A percentile compares a stretch with the other conserved stretches of the same genome.
Conservation (phyloP, 1,140 invertebrate genomes). For the Metopolophium dirhodum region DNA sequence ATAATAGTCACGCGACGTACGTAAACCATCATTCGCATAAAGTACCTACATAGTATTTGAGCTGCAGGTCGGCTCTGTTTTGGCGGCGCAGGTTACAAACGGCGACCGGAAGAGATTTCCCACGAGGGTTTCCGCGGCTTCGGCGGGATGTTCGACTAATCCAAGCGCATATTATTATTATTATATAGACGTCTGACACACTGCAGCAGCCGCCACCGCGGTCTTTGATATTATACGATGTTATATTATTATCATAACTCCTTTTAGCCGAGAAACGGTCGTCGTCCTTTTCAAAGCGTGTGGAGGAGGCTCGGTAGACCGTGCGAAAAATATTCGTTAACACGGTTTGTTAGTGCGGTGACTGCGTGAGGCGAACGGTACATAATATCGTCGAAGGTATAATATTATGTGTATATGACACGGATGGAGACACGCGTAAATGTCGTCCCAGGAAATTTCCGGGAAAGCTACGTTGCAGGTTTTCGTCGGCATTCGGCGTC, state of each 20-base stretch:
- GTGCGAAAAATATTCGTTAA: slow-evolving; percentile 50
- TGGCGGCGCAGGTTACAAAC: neutral
- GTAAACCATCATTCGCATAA: neutral
- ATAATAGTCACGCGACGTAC: neutral
- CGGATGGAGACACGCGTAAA: neutral
- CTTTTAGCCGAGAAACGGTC: neutral
- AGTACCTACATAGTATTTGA: neutral
- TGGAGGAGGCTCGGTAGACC: neutral
- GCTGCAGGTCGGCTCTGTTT: neutral
- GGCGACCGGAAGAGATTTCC: slow-evolving; percentile 13
- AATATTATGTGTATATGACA: neutral
- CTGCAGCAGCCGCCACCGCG: neutral
- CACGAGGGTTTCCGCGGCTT: neutral
- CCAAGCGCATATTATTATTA: neutral
- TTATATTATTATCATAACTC: neutral
- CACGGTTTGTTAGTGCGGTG: slow-evolving; percentile 24
- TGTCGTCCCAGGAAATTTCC: neutral
- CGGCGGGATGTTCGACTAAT: neutral
- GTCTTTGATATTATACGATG: neutral
- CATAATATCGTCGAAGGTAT: neutral
- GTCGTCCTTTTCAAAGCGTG: neutral
- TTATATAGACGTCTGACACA: neutral
- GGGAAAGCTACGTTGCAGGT: neutral
- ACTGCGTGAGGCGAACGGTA: neutral
- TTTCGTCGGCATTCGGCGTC: neutral